Base-by-base conservation (phyloP, 2,113 vertebrate genomes). In the Edolisoma coerulescens region DNA sequence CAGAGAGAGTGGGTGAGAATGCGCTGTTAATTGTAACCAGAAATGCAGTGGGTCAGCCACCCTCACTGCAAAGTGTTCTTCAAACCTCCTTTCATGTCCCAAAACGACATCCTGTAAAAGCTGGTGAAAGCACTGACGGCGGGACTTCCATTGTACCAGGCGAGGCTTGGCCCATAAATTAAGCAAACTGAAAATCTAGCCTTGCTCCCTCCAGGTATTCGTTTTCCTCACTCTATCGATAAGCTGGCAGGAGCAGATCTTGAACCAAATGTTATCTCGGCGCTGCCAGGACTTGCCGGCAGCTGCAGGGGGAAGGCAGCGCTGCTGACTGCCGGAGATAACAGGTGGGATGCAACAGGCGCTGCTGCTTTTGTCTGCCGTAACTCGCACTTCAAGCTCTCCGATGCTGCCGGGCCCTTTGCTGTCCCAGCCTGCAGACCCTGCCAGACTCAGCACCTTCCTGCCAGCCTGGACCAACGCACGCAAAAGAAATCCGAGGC, bases 1-100 rank as follows among this genome's bases (percentile, higher is more conserved):
- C 20, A 4, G 75, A 81, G 63, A 69, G 44, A 84, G 90, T 16
- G 73, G 92, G 83, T 95, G 90, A 95, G 93, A 94, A 91, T 82
- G 95, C 78, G 88, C 88, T 96, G 96, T 45, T 96, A 90, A 88
- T 86, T 81, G 95, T 84, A 96, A 87, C 93, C 76, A 96, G 88
- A 96, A 95, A 74, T 3, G 13, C 60, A 57, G 76, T 8, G 79
- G 73, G 73, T 87, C 78, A 75, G 90, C 68, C 80, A 45, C 76
- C 60, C 64, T 41, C 57, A 3, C 79, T 68, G 88, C 88, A 65
- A 84, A 96, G 93, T 35, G 64, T 68, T 82, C 81, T 57, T 53
- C 82, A 87, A 76, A 32, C 37, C 49, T 53, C 39, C 74, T 89
- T 93, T 91, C 69, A 65, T 20, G 81, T 91, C 54, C 45, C 81